Conservation (phyloP, 1,140 invertebrate species). For the Maconellicoccus hirsutus region DNA sequence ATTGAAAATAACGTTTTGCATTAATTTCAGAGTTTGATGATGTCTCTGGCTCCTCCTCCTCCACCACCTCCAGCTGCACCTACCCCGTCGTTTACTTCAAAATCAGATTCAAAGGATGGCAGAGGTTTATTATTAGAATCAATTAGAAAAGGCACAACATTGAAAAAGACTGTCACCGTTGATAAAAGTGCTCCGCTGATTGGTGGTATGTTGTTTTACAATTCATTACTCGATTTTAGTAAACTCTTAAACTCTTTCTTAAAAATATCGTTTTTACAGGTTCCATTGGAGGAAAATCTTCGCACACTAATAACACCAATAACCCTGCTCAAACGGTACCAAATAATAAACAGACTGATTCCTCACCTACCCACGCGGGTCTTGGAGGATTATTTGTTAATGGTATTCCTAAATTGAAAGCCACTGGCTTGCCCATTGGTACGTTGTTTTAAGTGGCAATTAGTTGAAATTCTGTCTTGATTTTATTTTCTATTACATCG, state of each 20-base stretch:
- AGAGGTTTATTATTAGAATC: conserved; percentile 59
- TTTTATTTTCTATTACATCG: background rate
- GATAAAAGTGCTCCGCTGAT: conserved; percentile 75
- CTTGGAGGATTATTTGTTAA: conserved; percentile 10
- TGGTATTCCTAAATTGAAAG: conserved; percentile 16
- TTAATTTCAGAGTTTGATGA: background rate
- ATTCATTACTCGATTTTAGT: background rate
- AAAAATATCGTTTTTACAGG: too few species aligned
- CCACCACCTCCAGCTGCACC: conserved; percentile 48
- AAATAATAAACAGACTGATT: background rate
- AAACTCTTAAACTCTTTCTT: background rate
- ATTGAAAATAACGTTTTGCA: too few species aligned
- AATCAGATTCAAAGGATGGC: conserved; percentile 38
- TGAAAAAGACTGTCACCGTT: conserved; percentile 78
- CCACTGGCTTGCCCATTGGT: conserved; percentile 1
- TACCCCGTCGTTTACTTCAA: conserved; percentile 36
- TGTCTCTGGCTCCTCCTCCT: conserved; percentile 26
- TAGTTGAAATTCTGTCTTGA: background rate
- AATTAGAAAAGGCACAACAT: conserved; percentile 63
- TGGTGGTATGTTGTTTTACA: conserved; percentile 39
- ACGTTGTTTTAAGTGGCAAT: background rate
- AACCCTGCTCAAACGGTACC: background rate
- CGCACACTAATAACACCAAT: background rate
- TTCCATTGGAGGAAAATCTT: background rate
- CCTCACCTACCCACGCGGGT: background rate